Evolutionary conservation across 2,797 vertebrate species (phyloP), one percentile per base, ranked within the genome.

Genomic region (Labroides dimidiatus): DNA sequence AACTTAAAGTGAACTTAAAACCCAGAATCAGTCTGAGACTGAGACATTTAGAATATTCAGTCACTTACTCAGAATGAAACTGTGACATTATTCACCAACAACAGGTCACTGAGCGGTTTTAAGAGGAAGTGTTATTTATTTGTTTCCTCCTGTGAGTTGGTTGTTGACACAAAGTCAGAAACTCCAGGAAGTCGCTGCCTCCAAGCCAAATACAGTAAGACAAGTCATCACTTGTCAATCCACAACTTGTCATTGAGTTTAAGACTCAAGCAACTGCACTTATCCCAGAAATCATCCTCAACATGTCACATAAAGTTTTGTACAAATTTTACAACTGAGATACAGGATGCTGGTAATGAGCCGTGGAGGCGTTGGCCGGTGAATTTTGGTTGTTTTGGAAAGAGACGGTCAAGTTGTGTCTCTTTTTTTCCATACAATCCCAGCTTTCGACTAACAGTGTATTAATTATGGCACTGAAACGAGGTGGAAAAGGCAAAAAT

Each of bases 1-100:
- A 69, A 20, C 24, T n/a, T 37, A 47, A 41, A 20, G 48, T 24
- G 53, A 81, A 24, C 30, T n/a, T 23, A 12, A 24, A 51, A 8
- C 33, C 39, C 43, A 10, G 39, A 1, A 23, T 33, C 10, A 1
- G 17, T 19, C 9, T 4, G 16, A n/a, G 33, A 64, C 52, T 16
- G 37, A 4, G 12, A 12, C 9, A 11, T 47, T 56, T 42, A 15
- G 10, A 16, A 24, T 50, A 9, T 78, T 63, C 45, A 27, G 45
- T 45, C 44, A 67, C 19, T 4, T 15, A 3, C 21, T 4, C 2
- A 43, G 17, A 62, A 42, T 42, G 5, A 69, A 41, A 60, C n/a
- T 41, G 39, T 3, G 4, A 23, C 12, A 16, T 20, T 39, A 3
- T 27, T 42, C 3, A 24, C 24, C 12, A 44, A 43, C 49, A 20